phyloP scores from a whole-genome alignment of 2,113 vertebrate genomes.

The Sarotherodon lohbergeri region DNA sequence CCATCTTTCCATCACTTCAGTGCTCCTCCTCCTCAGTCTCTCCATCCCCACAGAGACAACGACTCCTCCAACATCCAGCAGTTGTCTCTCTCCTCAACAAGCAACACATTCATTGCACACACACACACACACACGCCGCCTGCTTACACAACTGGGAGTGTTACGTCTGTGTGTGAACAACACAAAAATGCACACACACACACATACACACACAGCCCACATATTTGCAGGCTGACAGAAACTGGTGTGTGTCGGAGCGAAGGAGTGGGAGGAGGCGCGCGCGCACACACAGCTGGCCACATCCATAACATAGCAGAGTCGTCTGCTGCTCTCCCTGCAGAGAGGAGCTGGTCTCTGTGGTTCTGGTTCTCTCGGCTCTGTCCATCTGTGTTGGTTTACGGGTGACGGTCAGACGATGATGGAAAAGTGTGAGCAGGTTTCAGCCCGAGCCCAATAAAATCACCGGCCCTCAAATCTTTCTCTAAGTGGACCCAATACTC shows the following conservation, averaged over 20 bases:
- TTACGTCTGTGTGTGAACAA: not conserved
- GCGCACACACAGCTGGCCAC: constrained; percentile 50
- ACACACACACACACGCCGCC: not conserved
- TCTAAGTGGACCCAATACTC: not conserved
- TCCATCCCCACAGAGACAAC: not conserved
- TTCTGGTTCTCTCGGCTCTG: not conserved
- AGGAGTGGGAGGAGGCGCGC: not conserved
- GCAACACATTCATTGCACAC: constrained; percentile 39
- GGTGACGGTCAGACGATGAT: not conserved
- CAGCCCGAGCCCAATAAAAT: not conserved
- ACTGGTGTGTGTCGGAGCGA: not conserved
- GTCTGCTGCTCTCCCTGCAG: not conserved
- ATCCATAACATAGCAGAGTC: constrained; percentile 15
- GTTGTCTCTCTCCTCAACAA: constrained; percentile 54
- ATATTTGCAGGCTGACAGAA: constrained; percentile 36
- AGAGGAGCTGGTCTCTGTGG: not conserved
- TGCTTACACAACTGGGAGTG: constrained; percentile 8
- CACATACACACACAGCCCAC: constrained; percentile 3
- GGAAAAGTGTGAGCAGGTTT: not conserved
- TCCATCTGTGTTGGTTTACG: not conserved
- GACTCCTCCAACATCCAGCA: constrained; percentile 11
- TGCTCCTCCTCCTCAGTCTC: not conserved
- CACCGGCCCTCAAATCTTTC: not conserved
- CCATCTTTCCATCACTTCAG: not conserved
- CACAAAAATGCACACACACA: not conserved